Percentiles rank a stretch among this genome's conserved stretches.
These are phyloP conservation scores for Anoplophora glabripennis DNA, from an alignment of 1,140 invertebrate species.

Conservation along the genomic window DNA sequence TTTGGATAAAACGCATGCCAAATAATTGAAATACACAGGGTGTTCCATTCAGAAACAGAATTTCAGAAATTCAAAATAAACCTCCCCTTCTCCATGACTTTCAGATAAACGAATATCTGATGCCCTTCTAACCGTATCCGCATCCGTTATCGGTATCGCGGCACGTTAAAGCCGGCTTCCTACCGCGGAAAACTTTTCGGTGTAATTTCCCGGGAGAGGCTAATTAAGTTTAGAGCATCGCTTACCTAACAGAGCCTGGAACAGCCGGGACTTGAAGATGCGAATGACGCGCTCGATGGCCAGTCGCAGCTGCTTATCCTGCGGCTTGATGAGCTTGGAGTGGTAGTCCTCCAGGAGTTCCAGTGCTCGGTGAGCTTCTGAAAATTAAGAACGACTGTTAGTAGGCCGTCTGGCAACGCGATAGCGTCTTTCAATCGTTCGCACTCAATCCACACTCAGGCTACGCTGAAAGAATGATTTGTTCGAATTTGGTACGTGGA, in stretches of 20 bases:
- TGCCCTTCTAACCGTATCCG: no score
- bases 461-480: no score
- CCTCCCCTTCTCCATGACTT: no score
- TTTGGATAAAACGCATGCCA: no score
- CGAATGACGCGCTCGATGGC: conserved; percentile 96
- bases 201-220: conserved; percentile 6
- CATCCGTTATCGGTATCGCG: background rate
- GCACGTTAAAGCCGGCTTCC: background rate
- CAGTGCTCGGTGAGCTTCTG: conserved; percentile 95
- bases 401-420: no score
- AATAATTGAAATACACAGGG: no score
- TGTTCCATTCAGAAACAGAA: no score
- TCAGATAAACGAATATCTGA: no score
- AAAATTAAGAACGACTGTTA: conserved; percentile 31
- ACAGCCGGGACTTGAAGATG: conserved; percentile 96
- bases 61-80: no score
- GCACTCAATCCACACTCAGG: no score
- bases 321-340: conserved; percentile 83
- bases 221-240: conserved; percentile 41
- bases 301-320: conserved; percentile 89
- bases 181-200: background rate
- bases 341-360: conserved; percentile 98
- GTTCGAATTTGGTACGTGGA: no score
- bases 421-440: no score
- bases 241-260: conserved; percentile 95